Evolutionary conservation across 2,888 invertebrate species (phyloP), one percentile per base, ranked within the genome.

Genomic region (Sinotaia quadrata): DNA sequence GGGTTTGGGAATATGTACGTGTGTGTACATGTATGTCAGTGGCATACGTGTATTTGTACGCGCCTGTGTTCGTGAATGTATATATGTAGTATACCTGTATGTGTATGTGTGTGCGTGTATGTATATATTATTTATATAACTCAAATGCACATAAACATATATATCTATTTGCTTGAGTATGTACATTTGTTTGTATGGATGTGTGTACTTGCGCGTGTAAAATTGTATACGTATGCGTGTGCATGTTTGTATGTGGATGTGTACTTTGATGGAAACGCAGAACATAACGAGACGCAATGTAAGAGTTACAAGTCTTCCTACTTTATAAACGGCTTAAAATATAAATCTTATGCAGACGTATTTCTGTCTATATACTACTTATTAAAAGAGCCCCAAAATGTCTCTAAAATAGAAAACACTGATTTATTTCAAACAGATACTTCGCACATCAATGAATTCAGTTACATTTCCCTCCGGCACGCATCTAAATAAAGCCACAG

Each of bases 51-150:
- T 36, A 36, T 33, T n/a, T 36, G 57, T 33, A 21, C 10, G 57
- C 18, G 31, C 10, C 34, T 34, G 36, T 4, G 57, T 34, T n/a
- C 10, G 57, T 34, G 36, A 36, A 36, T 34, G 36, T 57, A 36
- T 57, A 21, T 57, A 36, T 34, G 36, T 57, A n/a, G 57, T 34
- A 21, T 57, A 36, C 8, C n/a, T 57, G 57, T 34, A n/a, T 57
- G 57, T 31, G 36, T 57, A 36, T 34, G 36, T 57, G 57, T 36
- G 36, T 34, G 57, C 31, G 36, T 36, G 57, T 36, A 2, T 57
- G 36, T 57, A 21, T 57, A 21, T 57, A 36, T 57, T 12, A 41
- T 18, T n/a, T n/a, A n/a, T n/a, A n/a, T n/a, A n/a, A n/a, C n/a
- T n/a, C n/a, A n/a, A n/a, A n/a, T n/a, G n/a, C n/a, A 18, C 18